Conservation (phyloP, 2,888 invertebrate species). For the Seira ritae region DNA sequence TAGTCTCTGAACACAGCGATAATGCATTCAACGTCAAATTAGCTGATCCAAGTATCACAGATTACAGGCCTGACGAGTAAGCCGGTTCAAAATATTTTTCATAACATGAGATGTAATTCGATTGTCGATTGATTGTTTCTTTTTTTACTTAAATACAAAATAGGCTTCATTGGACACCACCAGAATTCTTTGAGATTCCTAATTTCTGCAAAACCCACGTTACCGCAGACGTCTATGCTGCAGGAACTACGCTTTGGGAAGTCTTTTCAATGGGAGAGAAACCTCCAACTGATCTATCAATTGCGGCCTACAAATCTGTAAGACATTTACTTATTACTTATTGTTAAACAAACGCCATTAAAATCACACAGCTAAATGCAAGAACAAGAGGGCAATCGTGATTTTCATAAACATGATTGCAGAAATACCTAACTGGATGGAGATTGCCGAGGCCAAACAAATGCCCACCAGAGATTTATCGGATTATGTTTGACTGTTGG, state of each 20-base stretch:
- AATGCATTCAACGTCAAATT: constrained; percentile 86
- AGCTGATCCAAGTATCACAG: constrained; percentile 87
- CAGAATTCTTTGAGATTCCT: constrained; percentile 85
- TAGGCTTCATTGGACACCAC: constrained; percentile 93
- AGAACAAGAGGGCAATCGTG: too few relatives aligned
- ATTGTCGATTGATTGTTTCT: constrained; percentile 17
- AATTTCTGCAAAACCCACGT: constrained; percentile 82
- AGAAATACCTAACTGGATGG: constrained; percentile 84
- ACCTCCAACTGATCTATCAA: constrained; percentile 75
- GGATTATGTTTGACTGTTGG: constrained; percentile 89
- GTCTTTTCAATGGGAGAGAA: constrained; percentile 87
- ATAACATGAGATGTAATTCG: constrained; percentile 8
- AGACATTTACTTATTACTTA: neutral
- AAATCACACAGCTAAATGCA: too few relatives aligned
- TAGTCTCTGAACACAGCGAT: constrained; percentile 85
- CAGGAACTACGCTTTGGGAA: constrained; percentile 94
- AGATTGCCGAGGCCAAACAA: constrained; percentile 81
- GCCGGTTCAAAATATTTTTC: too few relatives aligned
- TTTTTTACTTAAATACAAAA: too few relatives aligned
- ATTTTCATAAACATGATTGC: constrained; percentile 47
- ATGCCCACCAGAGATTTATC: constrained; percentile 87
- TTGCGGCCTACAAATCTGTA: constrained; percentile 76
- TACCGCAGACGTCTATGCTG: constrained; percentile 92
- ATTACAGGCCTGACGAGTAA: constrained; percentile 83
- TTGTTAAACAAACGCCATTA: too few relatives aligned